Evolutionary conservation across 2,888 invertebrate species (phyloP).

Genomic region (Apodemia mormo): DNA sequence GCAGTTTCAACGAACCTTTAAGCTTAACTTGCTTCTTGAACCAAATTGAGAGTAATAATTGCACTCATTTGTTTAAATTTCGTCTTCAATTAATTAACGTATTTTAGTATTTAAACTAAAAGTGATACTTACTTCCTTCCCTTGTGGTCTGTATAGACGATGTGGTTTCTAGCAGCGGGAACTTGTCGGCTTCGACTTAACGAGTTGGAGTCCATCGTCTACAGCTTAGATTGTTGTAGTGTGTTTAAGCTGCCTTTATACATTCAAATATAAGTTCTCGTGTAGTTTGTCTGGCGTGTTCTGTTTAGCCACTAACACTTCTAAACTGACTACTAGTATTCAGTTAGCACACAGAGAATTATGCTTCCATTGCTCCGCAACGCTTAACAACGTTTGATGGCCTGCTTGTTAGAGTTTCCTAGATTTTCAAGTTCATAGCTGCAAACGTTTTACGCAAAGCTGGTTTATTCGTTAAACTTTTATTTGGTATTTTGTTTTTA

Average conservation of each 20-base stretch:
- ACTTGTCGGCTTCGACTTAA: slow-evolving; percentile 59
- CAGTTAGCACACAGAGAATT: slow-evolving; percentile 58
- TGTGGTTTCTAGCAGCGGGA: slow-evolving; percentile 73
- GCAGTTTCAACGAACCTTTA: slow-evolving; percentile 76
- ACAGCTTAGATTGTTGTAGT: slow-evolving; percentile 31
- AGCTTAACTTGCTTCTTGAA: slow-evolving; percentile 76
- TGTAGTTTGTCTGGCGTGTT: slow-evolving; percentile 29
- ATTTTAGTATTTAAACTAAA: slow-evolving; percentile 35
- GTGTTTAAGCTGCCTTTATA: slow-evolving; percentile 19
- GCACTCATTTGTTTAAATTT: slow-evolving; percentile 75
- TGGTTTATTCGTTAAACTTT: slow-evolving; percentile 64
- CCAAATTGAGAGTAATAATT: slow-evolving; percentile 81
- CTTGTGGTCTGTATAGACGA: slow-evolving; percentile 78
- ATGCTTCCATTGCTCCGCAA: slow-evolving; percentile 51
- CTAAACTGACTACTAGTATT: slow-evolving; percentile 52
- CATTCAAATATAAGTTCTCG: slow-evolving; percentile 38
- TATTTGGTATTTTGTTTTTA: neutral
- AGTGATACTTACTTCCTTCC: slow-evolving; percentile 73
- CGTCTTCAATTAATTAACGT: slow-evolving; percentile 47
- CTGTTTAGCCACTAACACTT: slow-evolving; percentile 49
- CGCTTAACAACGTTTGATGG: slow-evolving; percentile 73
- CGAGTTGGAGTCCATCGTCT: slow-evolving; percentile 65
- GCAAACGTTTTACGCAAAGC: slow-evolving; percentile 67
- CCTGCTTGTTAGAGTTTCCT: slow-evolving; percentile 71
- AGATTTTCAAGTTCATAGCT: slow-evolving; percentile 67